Base-by-base conservation (phyloP, 2,113 vertebrate genomes). In the Tonatia bakeri region DNA sequence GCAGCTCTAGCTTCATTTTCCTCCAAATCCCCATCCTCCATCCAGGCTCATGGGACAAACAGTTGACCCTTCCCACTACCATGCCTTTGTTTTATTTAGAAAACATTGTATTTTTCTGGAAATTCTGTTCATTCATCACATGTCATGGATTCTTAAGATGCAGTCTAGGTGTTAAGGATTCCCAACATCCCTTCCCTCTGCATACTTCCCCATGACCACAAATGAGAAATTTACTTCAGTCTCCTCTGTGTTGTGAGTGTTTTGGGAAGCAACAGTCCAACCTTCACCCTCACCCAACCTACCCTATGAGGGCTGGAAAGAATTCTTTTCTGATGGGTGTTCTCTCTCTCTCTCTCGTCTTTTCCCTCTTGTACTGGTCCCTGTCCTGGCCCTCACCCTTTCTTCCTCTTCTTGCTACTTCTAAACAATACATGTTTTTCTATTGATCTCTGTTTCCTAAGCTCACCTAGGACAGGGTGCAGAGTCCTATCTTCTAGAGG, bases 31-130 rank as follows among this genome's bases (percentile, higher is more conserved):
- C 40, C 2, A 24, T 0, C 24, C 36, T n/a, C 22, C n/a, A 59
- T 83, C 40, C 22, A 8, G 24, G 33, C 43, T 76, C 54, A 8
- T 0, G 2, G 40, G 24, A 47, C 10, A 31, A 31, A 40, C 3
- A 1, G 1, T 0, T 0, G 8, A 1, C 33, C 31, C 24, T 20
- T 22, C 81, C 65, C 2, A 4, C 9, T 3, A 40, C 11, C 5
- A 15, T 2, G 15, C 5, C 38, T 67, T 67, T 43, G 43, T 33
- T 82, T 31, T 14, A 61, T 79, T 31, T 17, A 69, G 54, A 79
- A 64, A 1, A 0, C 1, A 16, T 4, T 38, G 14, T 4, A 16
- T 28, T 9, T 61, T 14, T 38, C 28, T 61, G 12, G 52, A 86
- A 38, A 73, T 36, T 22, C 15, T 14, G 45, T 36, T 69, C 50